A percentile compares a stretch with the other conserved stretches of the same genome.
phyloP scores from a whole-genome alignment of 2,888 invertebrate genomes.

The Resseliella maxima region DNA sequence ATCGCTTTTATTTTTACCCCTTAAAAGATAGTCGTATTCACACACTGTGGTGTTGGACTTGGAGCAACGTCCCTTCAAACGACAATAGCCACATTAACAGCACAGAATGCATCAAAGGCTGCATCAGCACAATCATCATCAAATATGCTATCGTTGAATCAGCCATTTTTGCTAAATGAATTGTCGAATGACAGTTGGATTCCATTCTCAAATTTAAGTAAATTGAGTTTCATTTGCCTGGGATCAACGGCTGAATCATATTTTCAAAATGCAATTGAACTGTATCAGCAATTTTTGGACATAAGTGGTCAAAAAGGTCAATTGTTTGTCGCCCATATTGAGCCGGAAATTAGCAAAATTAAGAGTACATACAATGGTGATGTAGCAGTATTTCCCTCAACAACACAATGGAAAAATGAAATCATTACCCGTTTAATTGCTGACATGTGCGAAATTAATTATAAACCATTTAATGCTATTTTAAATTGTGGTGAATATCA shows the following conservation, averaged over 20 bases:
- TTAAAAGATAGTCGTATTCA: conserved; percentile 74
- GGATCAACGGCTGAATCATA: conserved; percentile 74
- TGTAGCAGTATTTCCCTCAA: neutral
- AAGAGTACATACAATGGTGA: conserved; percentile 28
- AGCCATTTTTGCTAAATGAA: neutral
- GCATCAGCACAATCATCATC: conserved; percentile 60
- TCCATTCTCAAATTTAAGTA: conserved; percentile 83
- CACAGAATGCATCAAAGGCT: conserved; percentile 62
- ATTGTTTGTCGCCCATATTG: conserved; percentile 72
- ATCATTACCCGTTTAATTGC: conserved; percentile 70
- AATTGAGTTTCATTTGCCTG: conserved; percentile 80
- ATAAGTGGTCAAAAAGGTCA: conserved; percentile 76
- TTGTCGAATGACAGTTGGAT: conserved; percentile 71
- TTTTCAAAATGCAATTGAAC: conserved; percentile 65
- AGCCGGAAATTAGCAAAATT: conserved; percentile 58
- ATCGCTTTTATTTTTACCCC: too few species aligned
- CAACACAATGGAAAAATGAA: conserved; percentile 59
- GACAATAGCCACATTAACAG: conserved; percentile 69
- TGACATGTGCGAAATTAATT: conserved; percentile 78
- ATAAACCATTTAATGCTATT: conserved; percentile 77
- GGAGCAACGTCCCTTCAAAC: conserved; percentile 74
- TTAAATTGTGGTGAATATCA: conserved; percentile 76
- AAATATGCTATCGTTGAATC: neutral
- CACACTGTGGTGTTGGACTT: conserved; percentile 80
- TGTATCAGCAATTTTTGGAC: conserved; percentile 84